Base-by-base conservation (phyloP, 1,140 invertebrate species). In the Drosophila mayri region DNA sequence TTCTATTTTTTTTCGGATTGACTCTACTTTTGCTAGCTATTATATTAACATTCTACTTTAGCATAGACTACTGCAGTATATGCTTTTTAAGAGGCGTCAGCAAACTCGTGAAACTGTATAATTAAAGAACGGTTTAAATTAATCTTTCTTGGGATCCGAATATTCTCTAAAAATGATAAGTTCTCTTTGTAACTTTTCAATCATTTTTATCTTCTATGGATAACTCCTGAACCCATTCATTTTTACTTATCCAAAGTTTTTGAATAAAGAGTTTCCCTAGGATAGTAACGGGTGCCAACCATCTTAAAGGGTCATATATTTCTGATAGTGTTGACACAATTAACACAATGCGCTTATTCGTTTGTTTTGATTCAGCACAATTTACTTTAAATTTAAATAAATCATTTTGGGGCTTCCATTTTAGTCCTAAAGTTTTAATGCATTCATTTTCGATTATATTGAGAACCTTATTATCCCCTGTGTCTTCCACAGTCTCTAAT, bases 1-100 rank as follows among this genome's bases (percentile, higher is more conserved):
- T 54, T 1, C 37, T 55, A 32, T 43, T 63, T 22, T 54, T 54
- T n/a, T 41, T 60, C 5, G n/a, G 40, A 18, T 41, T 41, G 12
- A 41, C n/a, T 4, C 40, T 41, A 10, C 40, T 18, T 0, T 41
- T 41, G 8, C 16, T 41, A 41, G 40, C 40, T 18, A 41, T n/a
- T 41, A 41, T 18, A 10, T 10, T 41, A n/a, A 18, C 38, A 3
- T n/a, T n/a, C 40, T n/a, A n/a, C n/a, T 18, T 41, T 9, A 4
- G 40, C 40, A 18, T 10, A 41, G 0, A 20, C 18, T 43, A 43
- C 41, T 20, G 41, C 41, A 6, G 18, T 18, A 6, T 20, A 20
- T 12, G 41, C 10, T 44, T 44, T 44, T 44, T 20, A 18, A 5
- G 18, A 43, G 0, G 10, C 18, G 4, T 43, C 41, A 12, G 41